Conservation (phyloP, 2,888 invertebrate genomes). For the Pyralis farinalis region DNA sequence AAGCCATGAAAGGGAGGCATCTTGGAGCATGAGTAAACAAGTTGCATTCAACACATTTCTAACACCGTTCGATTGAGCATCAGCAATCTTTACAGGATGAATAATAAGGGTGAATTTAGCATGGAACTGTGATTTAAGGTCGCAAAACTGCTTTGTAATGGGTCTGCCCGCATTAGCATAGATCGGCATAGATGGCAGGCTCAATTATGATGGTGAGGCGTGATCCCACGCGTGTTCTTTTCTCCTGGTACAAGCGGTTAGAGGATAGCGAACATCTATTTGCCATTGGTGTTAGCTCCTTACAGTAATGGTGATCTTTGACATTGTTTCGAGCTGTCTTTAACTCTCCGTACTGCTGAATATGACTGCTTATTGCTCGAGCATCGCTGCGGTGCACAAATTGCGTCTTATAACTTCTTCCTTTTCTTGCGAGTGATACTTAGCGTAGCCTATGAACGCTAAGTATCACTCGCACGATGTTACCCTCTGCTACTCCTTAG, state of each 20-base stretch:
- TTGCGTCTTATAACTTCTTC: too few species aligned
- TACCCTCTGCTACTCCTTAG: too few species aligned
- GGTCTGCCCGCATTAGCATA: constrained; percentile 44
- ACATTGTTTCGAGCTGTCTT: too few species aligned
- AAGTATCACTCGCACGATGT: too few species aligned
- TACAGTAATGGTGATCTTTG: too few species aligned
- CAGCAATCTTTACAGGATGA: neutral
- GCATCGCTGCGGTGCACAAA: too few species aligned
- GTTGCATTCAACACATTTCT: constrained; percentile 2
- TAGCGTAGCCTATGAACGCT: too few species aligned
- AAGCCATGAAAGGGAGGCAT: constrained; percentile 20
- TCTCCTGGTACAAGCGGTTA: constrained; percentile 26
- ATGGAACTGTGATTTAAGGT: constrained; percentile 12
- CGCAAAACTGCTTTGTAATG: constrained; percentile 25
- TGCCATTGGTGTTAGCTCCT: too few species aligned
- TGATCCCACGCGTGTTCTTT: constrained; percentile 37
- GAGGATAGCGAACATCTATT: neutral
- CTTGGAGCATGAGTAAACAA: constrained; percentile 14
- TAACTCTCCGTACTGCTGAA: too few species aligned
- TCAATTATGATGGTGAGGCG: constrained; percentile 51
- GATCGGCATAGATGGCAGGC: constrained; percentile 40
- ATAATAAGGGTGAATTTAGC: constrained; percentile 18
- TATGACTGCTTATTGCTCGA: too few species aligned
- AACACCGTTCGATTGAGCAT: neutral
- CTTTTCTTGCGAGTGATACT: too few species aligned